phyloP scores from a whole-genome alignment of 2,113 vertebrate species.

The Accipiter cooperii region DNA sequence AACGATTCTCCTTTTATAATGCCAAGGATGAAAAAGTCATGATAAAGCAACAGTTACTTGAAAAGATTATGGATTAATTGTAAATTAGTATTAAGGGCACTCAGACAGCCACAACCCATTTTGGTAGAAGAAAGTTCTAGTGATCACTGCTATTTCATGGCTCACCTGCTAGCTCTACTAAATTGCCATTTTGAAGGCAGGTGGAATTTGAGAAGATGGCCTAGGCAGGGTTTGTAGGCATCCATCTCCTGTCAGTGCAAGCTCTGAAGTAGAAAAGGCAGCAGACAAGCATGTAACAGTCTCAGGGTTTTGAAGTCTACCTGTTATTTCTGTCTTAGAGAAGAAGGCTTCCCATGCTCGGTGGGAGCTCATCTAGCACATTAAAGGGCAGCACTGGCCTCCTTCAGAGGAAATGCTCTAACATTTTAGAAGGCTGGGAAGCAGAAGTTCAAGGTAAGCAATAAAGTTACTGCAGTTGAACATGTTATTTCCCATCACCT shows the following conservation, averaged over 20 bases:
- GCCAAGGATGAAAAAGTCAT: background rate
- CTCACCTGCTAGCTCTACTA: background rate
- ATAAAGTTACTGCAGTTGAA: background rate
- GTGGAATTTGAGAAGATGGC: background rate
- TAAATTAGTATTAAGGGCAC: background rate
- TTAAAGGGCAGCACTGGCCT: background rate
- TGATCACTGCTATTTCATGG: background rate
- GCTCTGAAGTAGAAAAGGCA: background rate
- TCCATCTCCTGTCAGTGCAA: background rate
- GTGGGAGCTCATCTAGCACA: background rate
- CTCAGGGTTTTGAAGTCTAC: background rate
- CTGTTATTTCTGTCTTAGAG: background rate
- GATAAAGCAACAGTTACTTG: background rate
- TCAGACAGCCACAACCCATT: background rate
- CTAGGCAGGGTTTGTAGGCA: background rate
- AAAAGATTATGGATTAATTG: background rate
- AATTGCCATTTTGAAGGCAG: background rate
- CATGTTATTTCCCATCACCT: background rate
- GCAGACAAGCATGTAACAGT: background rate
- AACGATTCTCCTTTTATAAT: background rate
- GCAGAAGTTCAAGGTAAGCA: background rate
- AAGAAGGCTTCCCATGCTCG: background rate
- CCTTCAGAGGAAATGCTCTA: background rate
- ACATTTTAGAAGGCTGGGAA: background rate
- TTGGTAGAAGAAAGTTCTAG: background rate